A percentile compares a stretch with the other conserved stretches of the same genome.
Conservation (phyloP, 2,113 vertebrate genomes). For the Apteryx owenii region DNA sequence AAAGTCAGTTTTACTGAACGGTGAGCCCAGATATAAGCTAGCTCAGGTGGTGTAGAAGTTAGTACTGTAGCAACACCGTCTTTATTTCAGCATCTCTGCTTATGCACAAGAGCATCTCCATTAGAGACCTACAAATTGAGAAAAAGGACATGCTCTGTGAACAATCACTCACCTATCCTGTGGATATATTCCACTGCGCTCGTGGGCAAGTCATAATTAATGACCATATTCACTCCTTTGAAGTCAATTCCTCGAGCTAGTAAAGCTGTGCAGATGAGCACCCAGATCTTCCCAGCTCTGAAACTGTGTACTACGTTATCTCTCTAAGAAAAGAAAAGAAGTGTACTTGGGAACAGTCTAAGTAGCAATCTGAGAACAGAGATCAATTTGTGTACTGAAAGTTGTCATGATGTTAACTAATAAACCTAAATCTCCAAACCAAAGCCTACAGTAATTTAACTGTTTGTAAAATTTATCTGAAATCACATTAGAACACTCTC, state of each 20-base stretch:
- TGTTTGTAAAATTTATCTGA: not conserved
- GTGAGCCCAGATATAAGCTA: not conserved
- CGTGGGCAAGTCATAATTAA: conserved; percentile 96
- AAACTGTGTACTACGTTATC: conserved; percentile 92
- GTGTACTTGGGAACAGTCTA: not conserved
- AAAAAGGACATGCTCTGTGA: not conserved
- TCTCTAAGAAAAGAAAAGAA: conserved; percentile 78
- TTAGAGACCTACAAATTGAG: not conserved
- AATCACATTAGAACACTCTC: not conserved
- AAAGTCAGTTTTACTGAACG: not conserved
- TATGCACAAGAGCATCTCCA: not conserved
- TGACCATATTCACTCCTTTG: conserved; percentile 94
- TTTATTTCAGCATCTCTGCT: not conserved
- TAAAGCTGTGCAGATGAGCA: conserved; percentile 95
- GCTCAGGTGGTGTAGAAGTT: not conserved
- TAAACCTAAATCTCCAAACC: not conserved
- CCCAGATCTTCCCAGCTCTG: conserved; percentile 96
- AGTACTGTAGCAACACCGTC: not conserved
- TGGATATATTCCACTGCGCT: conserved; percentile 97
- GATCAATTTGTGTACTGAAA: not conserved
- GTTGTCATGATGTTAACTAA: not conserved
- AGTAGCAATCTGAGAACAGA: not conserved
- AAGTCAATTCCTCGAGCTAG: conserved; percentile 97
- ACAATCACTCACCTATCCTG: conserved; percentile 86
- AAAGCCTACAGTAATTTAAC: not conserved